Evolutionary conservation across 2,797 vertebrate species (phyloP).

Genomic region (Acridotheres tristis): DNA sequence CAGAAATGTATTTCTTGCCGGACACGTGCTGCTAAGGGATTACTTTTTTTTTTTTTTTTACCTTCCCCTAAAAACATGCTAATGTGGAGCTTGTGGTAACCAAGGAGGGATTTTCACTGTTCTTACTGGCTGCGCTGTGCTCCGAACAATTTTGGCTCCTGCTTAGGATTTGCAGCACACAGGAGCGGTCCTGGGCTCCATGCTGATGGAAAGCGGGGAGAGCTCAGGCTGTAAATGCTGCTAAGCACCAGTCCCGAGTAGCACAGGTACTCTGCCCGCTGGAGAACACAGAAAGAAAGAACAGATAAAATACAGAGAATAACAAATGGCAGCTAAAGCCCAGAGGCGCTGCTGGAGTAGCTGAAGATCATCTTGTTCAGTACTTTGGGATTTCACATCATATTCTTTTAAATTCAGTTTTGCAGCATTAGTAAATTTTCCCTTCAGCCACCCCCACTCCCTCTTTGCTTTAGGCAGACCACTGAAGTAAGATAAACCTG

Average conservation of each 20-base stretch:
- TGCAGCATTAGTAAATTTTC: background rate
- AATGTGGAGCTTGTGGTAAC: background rate
- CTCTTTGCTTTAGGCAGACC: background rate
- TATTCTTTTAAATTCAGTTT: slow-evolving; percentile 4
- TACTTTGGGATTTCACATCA: background rate
- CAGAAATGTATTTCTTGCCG: background rate
- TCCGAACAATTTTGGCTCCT: background rate
- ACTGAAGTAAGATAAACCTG: background rate
- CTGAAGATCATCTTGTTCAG: background rate
- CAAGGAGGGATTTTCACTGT: background rate
- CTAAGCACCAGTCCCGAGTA: background rate
- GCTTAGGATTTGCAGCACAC: slow-evolving; percentile 20
- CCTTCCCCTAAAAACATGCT: background rate
- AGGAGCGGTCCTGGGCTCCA: background rate
- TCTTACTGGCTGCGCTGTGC: background rate
- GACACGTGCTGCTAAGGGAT: background rate
- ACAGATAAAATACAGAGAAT: background rate
- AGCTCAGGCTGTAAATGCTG: background rate
- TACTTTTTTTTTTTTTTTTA: background rate
- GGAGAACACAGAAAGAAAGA: background rate
- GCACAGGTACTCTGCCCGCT: background rate
- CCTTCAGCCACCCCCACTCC: accelerated
- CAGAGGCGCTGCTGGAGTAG: background rate
- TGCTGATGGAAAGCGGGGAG: background rate
- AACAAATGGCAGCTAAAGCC: slow-evolving; percentile 9